A percentile compares a stretch with the other conserved stretches of the same genome.
Evolutionary conservation across 2,113 vertebrate species (phyloP).

Genomic region (Phaethon lepturus): DNA sequence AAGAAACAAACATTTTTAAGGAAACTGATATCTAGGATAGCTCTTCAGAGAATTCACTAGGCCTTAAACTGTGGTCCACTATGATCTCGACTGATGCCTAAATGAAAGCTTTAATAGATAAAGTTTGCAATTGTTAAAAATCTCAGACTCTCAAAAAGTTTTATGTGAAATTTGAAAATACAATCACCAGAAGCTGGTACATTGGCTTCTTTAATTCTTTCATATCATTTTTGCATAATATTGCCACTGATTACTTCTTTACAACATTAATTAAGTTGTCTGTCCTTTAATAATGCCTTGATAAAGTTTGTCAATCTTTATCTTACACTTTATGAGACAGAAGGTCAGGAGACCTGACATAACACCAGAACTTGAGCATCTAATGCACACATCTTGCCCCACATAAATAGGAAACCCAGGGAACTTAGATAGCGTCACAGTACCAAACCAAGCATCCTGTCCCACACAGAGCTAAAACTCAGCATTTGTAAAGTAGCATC

Average conservation of each 20-base stretch:
- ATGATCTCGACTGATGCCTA: neutral
- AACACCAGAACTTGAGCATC: neutral
- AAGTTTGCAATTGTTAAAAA: neutral
- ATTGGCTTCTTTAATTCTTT: neutral
- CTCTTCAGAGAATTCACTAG: neutral
- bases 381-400: no score
- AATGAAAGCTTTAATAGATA: neutral
- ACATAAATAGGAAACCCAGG: neutral
- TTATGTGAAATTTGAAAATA: neutral
- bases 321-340: neutral
- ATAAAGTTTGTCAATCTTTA: neutral
- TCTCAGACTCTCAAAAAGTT: neutral
- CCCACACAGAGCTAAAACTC: neutral
- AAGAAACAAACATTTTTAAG: neutral
- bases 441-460: neutral
- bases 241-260: neutral
- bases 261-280: neutral
- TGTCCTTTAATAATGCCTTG: neutral
- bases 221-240: neutral
- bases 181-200: neutral
- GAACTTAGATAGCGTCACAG: fast-evolving
- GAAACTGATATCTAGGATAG: neutral
- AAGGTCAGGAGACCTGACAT: neutral
- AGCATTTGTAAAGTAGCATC: no score
- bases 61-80: neutral